These are phyloP conservation scores for Gasterosteus nipponicus DNA, from an alignment of 2,113 vertebrate species.

Conservation along the genomic window DNA sequence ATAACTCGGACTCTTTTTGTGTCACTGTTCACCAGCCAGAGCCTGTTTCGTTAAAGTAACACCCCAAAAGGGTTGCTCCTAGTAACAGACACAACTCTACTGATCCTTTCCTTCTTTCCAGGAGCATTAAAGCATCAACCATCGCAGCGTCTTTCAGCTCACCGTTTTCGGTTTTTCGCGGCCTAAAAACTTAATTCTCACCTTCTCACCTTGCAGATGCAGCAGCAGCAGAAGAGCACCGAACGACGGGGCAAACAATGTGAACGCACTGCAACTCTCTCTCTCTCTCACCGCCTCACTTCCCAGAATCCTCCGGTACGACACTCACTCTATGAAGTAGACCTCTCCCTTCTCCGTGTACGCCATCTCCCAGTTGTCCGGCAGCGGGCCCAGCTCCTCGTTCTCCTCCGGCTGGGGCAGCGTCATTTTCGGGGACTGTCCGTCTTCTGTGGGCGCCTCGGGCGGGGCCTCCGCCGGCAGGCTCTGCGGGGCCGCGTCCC, in stretches of 20 bases:
- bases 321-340: conserved; percentile 98
- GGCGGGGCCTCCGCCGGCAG: conserved; percentile 82
- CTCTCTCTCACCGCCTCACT: not conserved
- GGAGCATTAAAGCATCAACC: not conserved
- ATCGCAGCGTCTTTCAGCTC: too few species aligned
- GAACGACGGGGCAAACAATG: too few species aligned
- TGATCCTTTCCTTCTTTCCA: not conserved
- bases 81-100: not conserved
- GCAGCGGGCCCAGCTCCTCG: conserved; percentile 90
- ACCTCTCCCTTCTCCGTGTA: conserved; percentile 99
- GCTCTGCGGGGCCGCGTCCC: conserved; percentile 84
- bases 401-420: conserved; percentile 86
- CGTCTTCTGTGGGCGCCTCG: conserved; percentile 86
- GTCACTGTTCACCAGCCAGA: not conserved
- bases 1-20: not conserved
- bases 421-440: conserved; percentile 82
- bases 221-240: too few species aligned
- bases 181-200: not conserved
- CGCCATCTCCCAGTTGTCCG: conserved; percentile 99
- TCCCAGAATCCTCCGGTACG: not conserved
- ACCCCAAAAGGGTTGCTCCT: not conserved
- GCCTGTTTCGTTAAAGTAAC: not conserved
- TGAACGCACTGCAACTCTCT: too few species aligned
- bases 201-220: too few species aligned
- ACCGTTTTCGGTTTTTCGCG: not conserved